phyloP scores from a whole-genome alignment of 2,797 vertebrate genomes.

The Trichosurus vulpecula region DNA sequence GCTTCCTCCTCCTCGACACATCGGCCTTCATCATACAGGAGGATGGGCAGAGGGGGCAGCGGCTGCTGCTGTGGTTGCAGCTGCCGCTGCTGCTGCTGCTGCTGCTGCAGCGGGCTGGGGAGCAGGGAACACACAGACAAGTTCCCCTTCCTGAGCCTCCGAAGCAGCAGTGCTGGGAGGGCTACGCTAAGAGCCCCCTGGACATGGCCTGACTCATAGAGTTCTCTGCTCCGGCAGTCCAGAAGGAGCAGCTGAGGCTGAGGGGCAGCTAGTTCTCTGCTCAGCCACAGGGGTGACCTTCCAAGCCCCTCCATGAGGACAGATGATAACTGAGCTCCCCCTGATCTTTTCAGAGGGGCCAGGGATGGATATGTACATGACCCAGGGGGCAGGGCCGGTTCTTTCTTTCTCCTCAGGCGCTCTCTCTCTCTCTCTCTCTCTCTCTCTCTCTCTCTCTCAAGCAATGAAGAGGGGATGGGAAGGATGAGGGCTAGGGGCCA shows the following conservation, averaged over 20 bases:
- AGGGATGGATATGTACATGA: not conserved
- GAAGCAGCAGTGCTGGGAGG: constrained; percentile 82
- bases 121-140: constrained; percentile 81
- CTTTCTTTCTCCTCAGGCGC: not conserved
- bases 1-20: constrained; percentile 55
- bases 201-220: constrained; percentile 81
- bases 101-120: constrained; percentile 67
- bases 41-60: constrained; percentile 64
- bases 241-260: constrained; percentile 78
- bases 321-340: not conserved
- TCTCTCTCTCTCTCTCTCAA: not conserved
- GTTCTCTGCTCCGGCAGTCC: constrained; percentile 83
- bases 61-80: constrained; percentile 60
- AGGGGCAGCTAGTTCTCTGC: constrained; percentile 77
- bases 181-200: constrained; percentile 82
- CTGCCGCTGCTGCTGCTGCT: constrained; percentile 42
- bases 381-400: not conserved
- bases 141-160: constrained; percentile 81
- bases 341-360: constrained; percentile 45
- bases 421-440: not conserved
- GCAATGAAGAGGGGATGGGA: not conserved
- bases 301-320: constrained; percentile 79
- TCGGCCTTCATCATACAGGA: constrained; percentile 81
- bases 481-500: not conserved
- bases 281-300: constrained; percentile 81